phyloP scores from a whole-genome alignment of 2,797 vertebrate genomes.

The Chiroxiphia lanceolata region DNA sequence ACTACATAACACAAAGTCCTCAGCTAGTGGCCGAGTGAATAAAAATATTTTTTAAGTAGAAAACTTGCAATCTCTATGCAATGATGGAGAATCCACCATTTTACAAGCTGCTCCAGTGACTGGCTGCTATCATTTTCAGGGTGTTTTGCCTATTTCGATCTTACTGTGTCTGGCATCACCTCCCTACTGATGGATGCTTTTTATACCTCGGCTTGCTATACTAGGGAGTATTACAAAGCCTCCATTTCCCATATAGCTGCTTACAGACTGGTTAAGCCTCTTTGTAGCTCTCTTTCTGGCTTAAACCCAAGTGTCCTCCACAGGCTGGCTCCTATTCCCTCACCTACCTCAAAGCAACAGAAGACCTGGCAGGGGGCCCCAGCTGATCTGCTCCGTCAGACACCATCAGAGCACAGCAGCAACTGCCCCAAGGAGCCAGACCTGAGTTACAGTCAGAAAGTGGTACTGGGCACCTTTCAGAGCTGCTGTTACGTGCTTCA shows the following conservation, averaged over 20 bases:
- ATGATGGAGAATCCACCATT: background rate
- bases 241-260: background rate
- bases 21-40: background rate
- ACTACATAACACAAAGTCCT: background rate
- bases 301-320: background rate
- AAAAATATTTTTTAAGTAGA: background rate
- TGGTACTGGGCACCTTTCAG: background rate
- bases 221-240: background rate
- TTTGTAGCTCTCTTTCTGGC: background rate
- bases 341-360: background rate
- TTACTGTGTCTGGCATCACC: background rate
- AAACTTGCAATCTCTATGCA: background rate
- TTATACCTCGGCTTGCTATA: background rate
- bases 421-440: background rate
- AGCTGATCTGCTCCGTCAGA: background rate
- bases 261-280: background rate
- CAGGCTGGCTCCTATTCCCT: background rate
- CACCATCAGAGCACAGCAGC: background rate
- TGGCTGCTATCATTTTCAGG: background rate
- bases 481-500: background rate
- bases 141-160: background rate
- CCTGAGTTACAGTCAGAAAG: rapidly evolving
- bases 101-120: background rate
- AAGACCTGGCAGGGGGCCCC: background rate
- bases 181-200: background rate